Base-by-base conservation (phyloP, 2,113 vertebrate species). In the Bos javanicus region DNA sequence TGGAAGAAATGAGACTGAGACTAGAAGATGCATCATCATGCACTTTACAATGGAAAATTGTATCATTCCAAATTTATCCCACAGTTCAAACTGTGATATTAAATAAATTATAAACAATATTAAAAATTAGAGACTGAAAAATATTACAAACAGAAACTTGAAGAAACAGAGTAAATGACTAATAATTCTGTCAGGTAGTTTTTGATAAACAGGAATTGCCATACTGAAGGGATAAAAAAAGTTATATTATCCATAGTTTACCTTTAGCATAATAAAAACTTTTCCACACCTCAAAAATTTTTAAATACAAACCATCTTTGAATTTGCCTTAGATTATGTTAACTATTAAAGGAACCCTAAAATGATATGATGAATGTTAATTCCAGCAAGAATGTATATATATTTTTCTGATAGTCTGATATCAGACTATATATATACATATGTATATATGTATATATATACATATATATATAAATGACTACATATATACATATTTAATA, bases 171-270 rank as follows among this genome's bases (percentile, higher is more conserved):
- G 39, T 76, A 87, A 82, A 52, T 76, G 21, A 89, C 67, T 30
- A 85, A 48, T 28, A 93, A 30, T 87, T 48, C 28, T 88, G 43
- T 87, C 36, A 87, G 50, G 6, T 54, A 83, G 46, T 93, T 11
- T 92, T 85, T 95, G 93, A 95, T 83, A 54, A 96, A 71, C 28
- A 91, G 59, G 52, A 95, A 62, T n/a, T 92, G 62, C 33, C 30
- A 80, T 85, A 52, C 12, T 30, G 95, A 90, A 90, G 28, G 88
- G n/a, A 50, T 39, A 81, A 85, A 26, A 93, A 97, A 94, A 74
- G 13, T 80, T 78, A 36, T 43, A 80, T 90, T 93, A 96, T 93
- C 92, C 62, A 59, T 76, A 96, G 81, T 95, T 94, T 87, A 88
- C 52, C 26, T 88, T 94, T 87, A 86, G 33, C 17, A 84, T 89